Base-by-base conservation (phyloP, 2,113 vertebrate genomes). In the Proteles cristata region DNA sequence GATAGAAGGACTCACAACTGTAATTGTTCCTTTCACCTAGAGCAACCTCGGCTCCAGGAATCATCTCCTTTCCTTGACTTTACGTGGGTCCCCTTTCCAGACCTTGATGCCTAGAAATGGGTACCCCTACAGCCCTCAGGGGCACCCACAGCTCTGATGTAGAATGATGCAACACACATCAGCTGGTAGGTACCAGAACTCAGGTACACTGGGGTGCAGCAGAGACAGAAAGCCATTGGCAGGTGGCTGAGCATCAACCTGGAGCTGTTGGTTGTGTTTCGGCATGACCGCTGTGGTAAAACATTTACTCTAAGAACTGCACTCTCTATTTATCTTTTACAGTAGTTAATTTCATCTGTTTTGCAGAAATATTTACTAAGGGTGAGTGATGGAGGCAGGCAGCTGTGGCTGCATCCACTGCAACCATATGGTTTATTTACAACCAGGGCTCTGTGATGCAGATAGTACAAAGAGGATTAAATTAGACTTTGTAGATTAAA, bases 391-490 rank as follows among this genome's bases (percentile, higher is more conserved):
- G 94, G 98, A 96, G 96, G 97, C 71, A 96, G 96, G 97, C 90
- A 94, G 97, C 96, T 96, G 96, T 92, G 92, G 98, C 98, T 95
- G 96, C 94, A 93, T 77, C 92, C 31, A 2, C 92, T 96, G 88
- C 39, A 97, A 94, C 95, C 95, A 73, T 11, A 94, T 31, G 73
- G 97, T 98, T 97, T 98, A 98, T 98, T 98, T 98, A 98, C 97
- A 98, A 6, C 88, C 91, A 93, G 97, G 96, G 88, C 94, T 98
- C 95, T 88, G 39, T 53, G 92, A 95, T 93, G 94, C 97, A 94
- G 98, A 97, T 90, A 97, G 97, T 98, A 98, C 96, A 97, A 98
- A 98, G 97, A 98, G 98, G 98, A 98, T 98, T 99, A 98, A 98
- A 98, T 98, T 98, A 97, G 50, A 83, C 94, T 98, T 97, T 98